Percentiles rank a stretch among this genome's conserved stretches.
Evolutionary conservation across 2,113 vertebrate genomes (phyloP).

Genomic region (Heliornis fulica): DNA sequence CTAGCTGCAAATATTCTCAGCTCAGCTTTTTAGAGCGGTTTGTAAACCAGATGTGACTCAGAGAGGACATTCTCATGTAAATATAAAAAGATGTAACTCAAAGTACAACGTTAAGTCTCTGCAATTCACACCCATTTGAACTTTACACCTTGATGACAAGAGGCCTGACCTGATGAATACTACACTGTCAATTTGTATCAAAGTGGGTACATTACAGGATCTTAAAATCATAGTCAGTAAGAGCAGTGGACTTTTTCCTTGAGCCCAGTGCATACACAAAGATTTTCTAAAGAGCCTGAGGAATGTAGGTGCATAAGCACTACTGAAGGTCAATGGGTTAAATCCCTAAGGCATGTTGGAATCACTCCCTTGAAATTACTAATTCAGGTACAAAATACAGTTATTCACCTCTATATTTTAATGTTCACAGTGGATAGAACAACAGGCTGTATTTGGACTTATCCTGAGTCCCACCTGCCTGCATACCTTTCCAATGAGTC

Average conservation of each 20-base stretch:
- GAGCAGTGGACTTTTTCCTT: neutral
- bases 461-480: neutral
- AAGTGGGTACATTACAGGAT: neutral
- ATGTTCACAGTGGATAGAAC: neutral
- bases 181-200: neutral
- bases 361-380: neutral
- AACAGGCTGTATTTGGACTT: neutral
- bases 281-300: neutral
- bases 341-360: neutral
- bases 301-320: neutral
- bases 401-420: neutral
- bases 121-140: neutral
- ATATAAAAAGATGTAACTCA: neutral
- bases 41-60: constrained; percentile 44
- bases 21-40: constrained; percentile 55
- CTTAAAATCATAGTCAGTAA: neutral
- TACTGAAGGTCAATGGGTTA: neutral
- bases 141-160: neutral
- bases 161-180: neutral
- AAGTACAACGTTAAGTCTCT: neutral
- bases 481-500: neutral
- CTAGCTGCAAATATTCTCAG: constrained; percentile 31
- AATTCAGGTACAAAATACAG: neutral
- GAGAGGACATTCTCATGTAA: neutral
- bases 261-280: neutral